Evolutionary conservation across 2,797 vertebrate species (phyloP).

Genomic region (Chanos chanos): DNA sequence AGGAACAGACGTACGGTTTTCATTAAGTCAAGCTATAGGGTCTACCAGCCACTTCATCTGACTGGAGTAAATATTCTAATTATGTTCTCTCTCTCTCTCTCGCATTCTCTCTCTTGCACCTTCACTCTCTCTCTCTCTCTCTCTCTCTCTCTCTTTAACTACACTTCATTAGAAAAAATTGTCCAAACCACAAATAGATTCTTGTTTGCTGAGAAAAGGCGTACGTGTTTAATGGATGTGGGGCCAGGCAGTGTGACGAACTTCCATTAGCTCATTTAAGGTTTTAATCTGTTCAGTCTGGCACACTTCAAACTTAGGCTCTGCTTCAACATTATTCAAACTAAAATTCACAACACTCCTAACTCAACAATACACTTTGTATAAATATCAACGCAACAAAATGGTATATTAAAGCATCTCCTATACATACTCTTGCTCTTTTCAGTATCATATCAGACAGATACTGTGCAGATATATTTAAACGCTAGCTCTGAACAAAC

Average conservation of each 20-base stretch:
- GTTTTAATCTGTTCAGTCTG: conserved; percentile 25
- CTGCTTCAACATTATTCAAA: conserved; percentile 4
- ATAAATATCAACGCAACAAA: no score
- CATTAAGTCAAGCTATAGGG: conserved; percentile 60
- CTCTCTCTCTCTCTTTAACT: conserved; percentile 32
- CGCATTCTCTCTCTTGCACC: neutral
- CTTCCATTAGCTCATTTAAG: conserved; percentile 50
- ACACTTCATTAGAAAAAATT: conserved; percentile 60
- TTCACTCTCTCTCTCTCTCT: neutral
- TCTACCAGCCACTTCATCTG: conserved; percentile 62
- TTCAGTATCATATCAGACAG: no score
- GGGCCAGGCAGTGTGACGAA: conserved; percentile 34
- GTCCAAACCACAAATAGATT: conserved; percentile 63
- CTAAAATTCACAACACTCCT: conserved; percentile 15
- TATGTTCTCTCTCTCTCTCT: conserved; percentile 36
- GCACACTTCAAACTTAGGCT: conserved; percentile 25
- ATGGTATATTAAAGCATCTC: no score
- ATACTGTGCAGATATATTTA: no score
- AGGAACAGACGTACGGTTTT: conserved; percentile 60
- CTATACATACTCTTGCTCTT: no score
- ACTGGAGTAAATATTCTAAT: conserved; percentile 66
- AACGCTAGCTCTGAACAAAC: no score
- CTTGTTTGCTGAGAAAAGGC: conserved; percentile 55
- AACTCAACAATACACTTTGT: neutral
- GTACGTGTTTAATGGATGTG: conserved; percentile 48